Evolutionary conservation across 2,113 vertebrate species (phyloP).

Genomic region (Onychostruthus taczanowskii): DNA sequence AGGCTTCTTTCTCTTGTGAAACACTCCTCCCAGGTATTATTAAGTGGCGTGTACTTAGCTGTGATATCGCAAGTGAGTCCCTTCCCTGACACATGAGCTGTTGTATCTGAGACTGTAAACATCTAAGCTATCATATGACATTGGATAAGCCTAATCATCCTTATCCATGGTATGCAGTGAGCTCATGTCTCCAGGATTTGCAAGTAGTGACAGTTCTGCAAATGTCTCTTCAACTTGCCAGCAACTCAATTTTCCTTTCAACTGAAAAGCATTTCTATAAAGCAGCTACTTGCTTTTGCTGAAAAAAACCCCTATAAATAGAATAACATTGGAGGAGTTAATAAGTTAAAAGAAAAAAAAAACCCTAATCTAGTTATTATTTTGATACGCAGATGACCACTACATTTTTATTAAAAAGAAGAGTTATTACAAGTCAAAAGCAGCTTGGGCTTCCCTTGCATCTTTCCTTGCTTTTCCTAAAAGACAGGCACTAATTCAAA

Average conservation of each 20-base stretch:
- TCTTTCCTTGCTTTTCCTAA: neutral
- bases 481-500: neutral
- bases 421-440: neutral
- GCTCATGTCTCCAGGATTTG: constrained; percentile 41
- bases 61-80: neutral
- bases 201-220: constrained; percentile 16
- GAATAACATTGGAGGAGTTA: neutral
- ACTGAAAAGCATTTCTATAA: neutral
- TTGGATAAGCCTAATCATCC: constrained; percentile 27
- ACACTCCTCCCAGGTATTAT: neutral
- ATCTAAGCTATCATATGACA: constrained; percentile 32
- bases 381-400: neutral
- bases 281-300: neutral
- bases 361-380: neutral
- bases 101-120: constrained; percentile 20
- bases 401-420: neutral
- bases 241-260: neutral
- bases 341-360: neutral
- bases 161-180: constrained; percentile 19
- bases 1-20: neutral
- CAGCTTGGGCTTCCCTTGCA: neutral
- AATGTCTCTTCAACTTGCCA: neutral
- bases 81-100: constrained; percentile 18
- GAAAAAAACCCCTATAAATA: neutral
- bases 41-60: neutral